Conservation (phyloP, 2,113 vertebrate genomes). For the Okapia johnstoni region DNA sequence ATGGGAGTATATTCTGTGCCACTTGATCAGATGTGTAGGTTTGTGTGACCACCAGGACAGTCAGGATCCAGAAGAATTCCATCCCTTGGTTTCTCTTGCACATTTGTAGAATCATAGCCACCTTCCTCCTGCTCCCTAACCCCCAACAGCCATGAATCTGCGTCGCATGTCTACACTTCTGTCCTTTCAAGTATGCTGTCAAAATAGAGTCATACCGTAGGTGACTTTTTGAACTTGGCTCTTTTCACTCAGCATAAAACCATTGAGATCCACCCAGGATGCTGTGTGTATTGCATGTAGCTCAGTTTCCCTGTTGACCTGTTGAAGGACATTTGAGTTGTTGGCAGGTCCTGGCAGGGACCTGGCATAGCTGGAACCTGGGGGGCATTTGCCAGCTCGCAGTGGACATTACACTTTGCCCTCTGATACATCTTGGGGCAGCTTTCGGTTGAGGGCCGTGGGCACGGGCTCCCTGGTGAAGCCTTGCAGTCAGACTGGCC, state of each 20-base stretch:
- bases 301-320: neutral
- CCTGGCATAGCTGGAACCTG: neutral
- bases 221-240: neutral
- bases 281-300: no score
- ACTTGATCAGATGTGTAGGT: neutral
- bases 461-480: neutral
- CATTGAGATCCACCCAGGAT: neutral
- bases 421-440: neutral
- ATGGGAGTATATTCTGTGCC: neutral
- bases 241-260: neutral
- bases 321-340: neutral
- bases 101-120: neutral
- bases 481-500: neutral
- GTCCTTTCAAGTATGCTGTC: neutral
- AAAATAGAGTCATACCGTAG: neutral
- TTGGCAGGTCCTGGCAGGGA: neutral
- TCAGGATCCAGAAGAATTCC: neutral
- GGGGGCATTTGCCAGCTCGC: neutral
- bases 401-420: no score
- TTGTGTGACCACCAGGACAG: neutral
- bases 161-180: neutral
- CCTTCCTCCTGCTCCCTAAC: neutral
- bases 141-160: neutral
- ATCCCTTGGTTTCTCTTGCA: rapidly evolving
- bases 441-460: neutral